phyloP scores from a whole-genome alignment of 2,797 vertebrate genomes.

The Macrochelys suwanniensis region DNA sequence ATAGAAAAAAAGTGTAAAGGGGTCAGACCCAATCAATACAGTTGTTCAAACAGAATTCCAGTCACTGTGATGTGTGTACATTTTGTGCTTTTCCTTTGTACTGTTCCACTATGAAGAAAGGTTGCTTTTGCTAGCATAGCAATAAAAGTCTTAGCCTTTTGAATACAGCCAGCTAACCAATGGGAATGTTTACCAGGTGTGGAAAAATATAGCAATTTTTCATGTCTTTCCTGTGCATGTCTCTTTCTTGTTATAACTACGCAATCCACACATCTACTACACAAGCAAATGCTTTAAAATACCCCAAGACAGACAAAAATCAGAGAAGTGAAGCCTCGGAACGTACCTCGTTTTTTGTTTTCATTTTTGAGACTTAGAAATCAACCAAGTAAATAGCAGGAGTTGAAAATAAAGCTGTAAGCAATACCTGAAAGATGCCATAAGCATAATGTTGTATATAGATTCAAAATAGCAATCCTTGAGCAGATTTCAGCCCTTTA shows the following conservation, averaged over 20 bases:
- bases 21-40: conserved; percentile 94
- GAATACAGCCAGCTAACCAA: conserved; percentile 76
- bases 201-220: conserved; percentile 69
- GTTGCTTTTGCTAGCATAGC: conserved; percentile 81
- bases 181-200: conserved; percentile 60
- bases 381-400: neutral
- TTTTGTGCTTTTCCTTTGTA: conserved; percentile 93
- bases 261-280: neutral
- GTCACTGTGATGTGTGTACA: conserved; percentile 88
- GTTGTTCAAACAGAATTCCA: conserved; percentile 96
- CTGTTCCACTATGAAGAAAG: conserved; percentile 87
- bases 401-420: neutral
- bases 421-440: accelerated
- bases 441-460: accelerated
- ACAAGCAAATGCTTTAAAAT: conserved; percentile 53
- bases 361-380: neutral
- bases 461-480: neutral
- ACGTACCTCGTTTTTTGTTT: neutral
- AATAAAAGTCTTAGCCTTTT: conserved; percentile 82
- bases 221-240: conserved; percentile 40
- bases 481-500: neutral
- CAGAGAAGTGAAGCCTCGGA: conserved; percentile 50
- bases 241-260: conserved; percentile 73
- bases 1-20: conserved; percentile 89
- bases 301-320: conserved; percentile 50